Base-by-base conservation (phyloP, 2,888 invertebrate genomes). In the Drosophila paucipuncta region DNA sequence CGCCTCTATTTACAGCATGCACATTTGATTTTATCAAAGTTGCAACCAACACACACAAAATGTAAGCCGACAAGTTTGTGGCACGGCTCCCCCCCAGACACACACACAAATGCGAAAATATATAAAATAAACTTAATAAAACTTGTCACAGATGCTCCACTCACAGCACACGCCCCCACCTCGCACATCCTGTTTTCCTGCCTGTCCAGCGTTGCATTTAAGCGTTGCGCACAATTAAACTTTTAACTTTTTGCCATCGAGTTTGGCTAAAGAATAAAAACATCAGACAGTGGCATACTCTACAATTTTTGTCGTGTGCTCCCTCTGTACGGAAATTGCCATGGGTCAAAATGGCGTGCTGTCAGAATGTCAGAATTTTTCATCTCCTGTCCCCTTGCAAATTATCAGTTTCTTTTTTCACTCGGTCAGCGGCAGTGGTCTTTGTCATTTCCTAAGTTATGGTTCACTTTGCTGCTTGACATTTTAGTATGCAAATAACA, bases 171-270 rank as follows among this genome's bases (percentile, higher is more conserved):
- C 25, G 39, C 53, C 18, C 64, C 41, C 50, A 31, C 43, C 31
- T 31, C 57, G 13, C 16, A 39, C 61, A 18, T 55, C 49, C 37
- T 22, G 59, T 52, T 55, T 39, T 9, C 30, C 60, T 30, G 65
- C 2, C 72, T 59, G 68, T 76, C 68, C 64, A 30, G 58, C 69
- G 55, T 43, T 79, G 78, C 78, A 76, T 73, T 79, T 82, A 82
- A 86, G 80, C 82, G 85, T 76, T 89, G 80, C 82, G 85, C 90
- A 89, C 90, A 89, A 89, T 89, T 89, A 89, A 89, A 89, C 88
- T 89, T 89, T 89, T 81, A 89, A 89, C 90, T 89, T 89, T 88
- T 79, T 77, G 73, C 73, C 28, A 37, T 47, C 37, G 53, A 68
- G 73, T 80, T 83, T 82, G 59, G 64, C 65, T 22, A 64, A 68